Evolutionary conservation across 2,888 invertebrate species (phyloP), one percentile per base, ranked within the genome.

Genomic region (Drosophila testacea): DNA sequence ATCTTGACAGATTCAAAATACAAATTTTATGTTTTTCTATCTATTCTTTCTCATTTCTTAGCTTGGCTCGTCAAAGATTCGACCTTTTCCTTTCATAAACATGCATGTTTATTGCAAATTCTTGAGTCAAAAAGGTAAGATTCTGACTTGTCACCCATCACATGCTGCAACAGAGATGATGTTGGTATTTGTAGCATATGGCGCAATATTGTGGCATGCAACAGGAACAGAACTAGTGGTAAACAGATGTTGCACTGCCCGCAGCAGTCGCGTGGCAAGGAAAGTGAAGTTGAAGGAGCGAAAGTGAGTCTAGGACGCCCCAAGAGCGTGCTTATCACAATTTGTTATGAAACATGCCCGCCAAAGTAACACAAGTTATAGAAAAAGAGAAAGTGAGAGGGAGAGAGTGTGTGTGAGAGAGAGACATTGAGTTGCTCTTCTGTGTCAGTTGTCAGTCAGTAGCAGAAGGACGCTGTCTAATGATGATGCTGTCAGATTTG

Each of bases 401-500:
- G 34, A 11, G 4, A 11, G 10, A 11, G 10, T 1, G 32, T 1
- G 16, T 4, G 16, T 9, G 32, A 2, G 28, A 38, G 10, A 41
- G 42, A 22, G 47, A 11, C 36, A 30, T 36, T 4, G 27, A 36
- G 48, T 22, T 30, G 10, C 46, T 10, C 4, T 13, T 7, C 30
- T 74, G 77, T 77, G 88, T 72, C 89, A 82, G 82, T 88, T 88
- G 88, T 88, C 87, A 83, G 89, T 88, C 89, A 87, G 83, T 55
- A 66, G 67, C 64, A 32, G 63, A 28, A 56, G 48, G 64, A 50
- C 28, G 56, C 52, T 42, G 55, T 62, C 81, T 80, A 85, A 85
- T 84, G 88, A 88, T 76, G 79, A 79, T 85, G 79, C 81, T 85
- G 89, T 83, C 87, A 88, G 88, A 83, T 88, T 85, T 87, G 77